phyloP scores from a whole-genome alignment of 2,797 vertebrate species.

The Sparus aurata region DNA sequence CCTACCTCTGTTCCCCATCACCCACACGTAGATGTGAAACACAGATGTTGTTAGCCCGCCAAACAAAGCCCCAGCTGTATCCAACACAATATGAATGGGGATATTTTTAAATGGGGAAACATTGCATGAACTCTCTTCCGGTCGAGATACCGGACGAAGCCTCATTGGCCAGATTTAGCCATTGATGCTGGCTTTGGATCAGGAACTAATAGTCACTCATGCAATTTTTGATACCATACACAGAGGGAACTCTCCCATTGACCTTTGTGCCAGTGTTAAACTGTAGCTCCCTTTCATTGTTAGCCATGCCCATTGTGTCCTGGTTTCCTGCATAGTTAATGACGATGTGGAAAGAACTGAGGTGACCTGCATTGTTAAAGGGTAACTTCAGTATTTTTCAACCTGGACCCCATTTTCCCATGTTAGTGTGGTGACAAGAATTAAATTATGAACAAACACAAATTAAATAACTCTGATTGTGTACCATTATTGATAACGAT shows the following conservation, averaged over 20 bases:
- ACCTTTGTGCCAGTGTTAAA: slow-evolving; percentile 49
- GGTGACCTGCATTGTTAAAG: slow-evolving; percentile 53
- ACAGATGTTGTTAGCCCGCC: slow-evolving; percentile 69
- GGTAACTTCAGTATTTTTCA: no score
- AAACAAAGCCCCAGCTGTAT: slow-evolving; percentile 75
- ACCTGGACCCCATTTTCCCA: no score
- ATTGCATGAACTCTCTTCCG: slow-evolving; percentile 69
- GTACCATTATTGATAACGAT: no score
- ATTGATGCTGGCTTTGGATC: slow-evolving; percentile 35
- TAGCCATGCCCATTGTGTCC: slow-evolving; percentile 76
- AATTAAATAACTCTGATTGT: no score
- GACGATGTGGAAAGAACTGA: slow-evolving; percentile 55
- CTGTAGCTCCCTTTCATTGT: slow-evolving; percentile 65
- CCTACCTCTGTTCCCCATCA: slow-evolving; percentile 34
- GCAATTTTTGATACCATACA: slow-evolving; percentile 21
- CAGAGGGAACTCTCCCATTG: slow-evolving; percentile 43
- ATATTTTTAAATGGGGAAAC: slow-evolving; percentile 75
- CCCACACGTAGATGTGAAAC: slow-evolving; percentile 67
- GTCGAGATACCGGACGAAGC: slow-evolving; percentile 48
- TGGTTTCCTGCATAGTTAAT: slow-evolving; percentile 73
- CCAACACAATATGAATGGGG: slow-evolving; percentile 65
- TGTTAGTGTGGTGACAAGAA: no score
- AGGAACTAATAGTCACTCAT: slow-evolving; percentile 36
- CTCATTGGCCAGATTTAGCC: slow-evolving; percentile 51
- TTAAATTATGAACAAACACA: no score